Evolutionary conservation across 2,888 invertebrate species (phyloP), one percentile per base, ranked within the genome.

Genomic region (Ommatoiulus sabulosus): DNA sequence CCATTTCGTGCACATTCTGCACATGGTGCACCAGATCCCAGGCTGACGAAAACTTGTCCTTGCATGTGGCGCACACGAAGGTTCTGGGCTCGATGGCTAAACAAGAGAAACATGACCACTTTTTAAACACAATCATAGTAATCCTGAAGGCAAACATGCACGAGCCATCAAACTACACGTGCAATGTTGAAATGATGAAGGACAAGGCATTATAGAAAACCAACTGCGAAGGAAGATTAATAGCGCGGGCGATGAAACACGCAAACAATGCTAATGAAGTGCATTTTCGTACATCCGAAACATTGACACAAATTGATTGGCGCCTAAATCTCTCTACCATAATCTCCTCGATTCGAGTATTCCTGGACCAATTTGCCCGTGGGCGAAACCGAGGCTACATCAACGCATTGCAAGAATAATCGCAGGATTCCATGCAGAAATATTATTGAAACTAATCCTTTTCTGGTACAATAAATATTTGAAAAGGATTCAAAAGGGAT

Each of bases 21-120:
- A 89, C 89, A 84, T 89, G 89, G 17, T 85, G 57, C 17, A 89
- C 89, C 84, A 89, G 80, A 87, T 89, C 88, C 89, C 89, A 89
- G 57, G 88, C 89, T 17, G 80, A 80, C 6, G 85, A 86, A 87
- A 89, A 89, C 44, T 87, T 89, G 43, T 89, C 89, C 72, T 89
- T 89, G 85, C 89, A 89, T 15, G 88, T 88, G 24, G 89, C 89
- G 84, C 89, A 89, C 35, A 87, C 20, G 80, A 87, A 88, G 35
- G 89, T 24, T n/a, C 80, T 86, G 3, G 89, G 89, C 44, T 89
- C 89, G 20, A 8, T 52, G 8, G 46, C 87, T 87, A 52, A 87
- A 87, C 10, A 87, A 7, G 52, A 7, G 52, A 48, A 87, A 87
- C 43, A 87, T 3, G 17, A 10, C 24, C 20, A 35, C 48, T 44